Evolutionary conservation across 2,888 invertebrate species (phyloP), one percentile per base, ranked within the genome.

Genomic region (Dynastes tityus): DNA sequence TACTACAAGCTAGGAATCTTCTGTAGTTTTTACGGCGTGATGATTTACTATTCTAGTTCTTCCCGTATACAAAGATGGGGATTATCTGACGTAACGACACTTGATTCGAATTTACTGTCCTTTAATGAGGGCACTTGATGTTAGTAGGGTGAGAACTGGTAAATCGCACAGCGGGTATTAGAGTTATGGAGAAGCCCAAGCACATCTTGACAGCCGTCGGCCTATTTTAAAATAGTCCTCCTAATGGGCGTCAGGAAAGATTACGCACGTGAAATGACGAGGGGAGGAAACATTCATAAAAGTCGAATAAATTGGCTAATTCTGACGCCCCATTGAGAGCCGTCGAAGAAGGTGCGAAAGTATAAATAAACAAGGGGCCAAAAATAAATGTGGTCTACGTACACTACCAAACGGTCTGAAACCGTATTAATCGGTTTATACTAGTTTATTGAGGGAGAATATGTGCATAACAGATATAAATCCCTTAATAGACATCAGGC

Each of bases 121-220:
- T 78, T 78, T 80, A 80, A 80, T 79, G 79, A 80, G 74, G 73
- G 73, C 79, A 78, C 77, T 76, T 78, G 79, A 79, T 68, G 53
- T 68, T 68, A 63, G 68, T 68, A 29, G 51, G 51, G 68, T 51
- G 51, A 49, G 68, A 68, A 68, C 51, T 63, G 63, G 63, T 63
- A 63, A 27, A 68, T 68, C 51, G n/a, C 49, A 68, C 51, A 67
- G 63, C 65, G 65, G 32, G 32, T 75, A 71, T 64, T 2, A 68
- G 76, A 64, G 74, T 29, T 51, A 51, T 29, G 51, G 2, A 51
- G 68, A 51, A 45, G 68, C 27, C 27, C 68, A 68, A n/a, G 51
- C 63, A 6, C 51, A 11, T 51, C 9, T 51, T 53, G 49, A 9
- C 51, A 51, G 27, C 11, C 68, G 68, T 4, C 68, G 29, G 51